Base-by-base conservation (phyloP, 1,140 invertebrate species). In the Scaptomyza montana region DNA sequence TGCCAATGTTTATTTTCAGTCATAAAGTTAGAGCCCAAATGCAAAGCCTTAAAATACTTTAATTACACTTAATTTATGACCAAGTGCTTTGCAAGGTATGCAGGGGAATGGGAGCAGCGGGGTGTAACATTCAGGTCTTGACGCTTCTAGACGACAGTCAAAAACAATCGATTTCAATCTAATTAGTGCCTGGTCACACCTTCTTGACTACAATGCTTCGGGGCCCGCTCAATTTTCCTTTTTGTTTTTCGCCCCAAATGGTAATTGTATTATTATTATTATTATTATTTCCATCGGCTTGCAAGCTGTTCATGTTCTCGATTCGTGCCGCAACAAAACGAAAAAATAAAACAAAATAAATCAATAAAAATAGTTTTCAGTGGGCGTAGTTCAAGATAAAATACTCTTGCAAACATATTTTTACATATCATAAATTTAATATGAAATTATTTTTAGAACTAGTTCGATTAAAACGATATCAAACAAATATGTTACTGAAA, bases 1-100 rank as follows among this genome's bases (percentile, higher is more conserved):
- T 77, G 80, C 72, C 68, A 77, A 73, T 85, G 77, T 85, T 84
- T 84, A 76, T 73, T 84, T 67, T 49, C 60, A 69, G 75, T 68
- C 82, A 67, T 86, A 87, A 78, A 78, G 60, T 46, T 49, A 65
- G 68, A 87, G 73, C 65, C 57, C 53, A 66, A 76, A 73, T 73
- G 74, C 59, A 74, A 75, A 80, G 84, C 67, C 82, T 77, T 75
- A 77, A 77, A 87, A 87, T 82, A 89, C 77, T 89, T 89, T 87
- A 87, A 87, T 87, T 89, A 87, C 78, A 51, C 60, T 49, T 78
- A 78, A 78, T 89, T 86, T 89, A 87, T 86, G 84, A 62, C 67
- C 68, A 47, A 75, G 64, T 62, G 68, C 45, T 54, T 54, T 5
- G 49, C 25, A 10, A 41, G 30, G 7, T 33, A 41, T 16, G 19